Conservation (phyloP, 1,140 invertebrate genomes). For the Diachasma alloeum region DNA sequence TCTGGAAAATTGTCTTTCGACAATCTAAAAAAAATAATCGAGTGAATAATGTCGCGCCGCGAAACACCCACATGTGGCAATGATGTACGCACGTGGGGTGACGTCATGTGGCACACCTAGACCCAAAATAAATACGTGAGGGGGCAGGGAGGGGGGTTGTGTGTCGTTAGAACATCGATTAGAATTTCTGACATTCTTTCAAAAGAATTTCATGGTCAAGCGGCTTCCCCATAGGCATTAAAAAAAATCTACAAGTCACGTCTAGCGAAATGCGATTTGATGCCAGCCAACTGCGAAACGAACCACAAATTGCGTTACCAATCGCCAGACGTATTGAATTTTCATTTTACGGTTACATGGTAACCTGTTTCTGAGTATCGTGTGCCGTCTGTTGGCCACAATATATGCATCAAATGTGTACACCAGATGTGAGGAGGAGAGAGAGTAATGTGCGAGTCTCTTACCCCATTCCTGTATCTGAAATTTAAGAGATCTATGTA, state of each 20-base stretch:
- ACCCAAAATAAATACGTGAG: constrained; percentile 33
- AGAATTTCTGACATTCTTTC: background rate
- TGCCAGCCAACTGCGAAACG: background rate
- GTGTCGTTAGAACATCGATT: background rate
- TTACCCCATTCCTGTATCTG: background rate
- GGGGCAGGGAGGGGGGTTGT: no score
- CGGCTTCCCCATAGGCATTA: no score
- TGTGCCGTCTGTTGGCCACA: background rate
- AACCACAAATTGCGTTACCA: background rate
- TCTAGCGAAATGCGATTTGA: no score
- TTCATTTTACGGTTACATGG: background rate
- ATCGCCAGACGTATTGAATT: background rate
- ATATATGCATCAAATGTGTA: background rate
- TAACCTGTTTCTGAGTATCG: background rate
- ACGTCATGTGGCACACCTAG: constrained; percentile 37
- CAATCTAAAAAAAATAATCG: background rate
- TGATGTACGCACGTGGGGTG: constrained; percentile 9
- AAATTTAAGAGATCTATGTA: background rate
- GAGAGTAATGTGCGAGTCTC: background rate
- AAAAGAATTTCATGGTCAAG: no score
- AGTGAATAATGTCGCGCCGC: background rate
- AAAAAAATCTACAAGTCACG: no score
- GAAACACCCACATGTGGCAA: constrained; percentile 19
- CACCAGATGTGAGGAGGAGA: background rate
- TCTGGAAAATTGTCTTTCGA: background rate